Percentiles rank a stretch among this genome's conserved stretches.
phyloP scores from a whole-genome alignment of 2,888 invertebrate species.

The Campoletis raptor region DNA sequence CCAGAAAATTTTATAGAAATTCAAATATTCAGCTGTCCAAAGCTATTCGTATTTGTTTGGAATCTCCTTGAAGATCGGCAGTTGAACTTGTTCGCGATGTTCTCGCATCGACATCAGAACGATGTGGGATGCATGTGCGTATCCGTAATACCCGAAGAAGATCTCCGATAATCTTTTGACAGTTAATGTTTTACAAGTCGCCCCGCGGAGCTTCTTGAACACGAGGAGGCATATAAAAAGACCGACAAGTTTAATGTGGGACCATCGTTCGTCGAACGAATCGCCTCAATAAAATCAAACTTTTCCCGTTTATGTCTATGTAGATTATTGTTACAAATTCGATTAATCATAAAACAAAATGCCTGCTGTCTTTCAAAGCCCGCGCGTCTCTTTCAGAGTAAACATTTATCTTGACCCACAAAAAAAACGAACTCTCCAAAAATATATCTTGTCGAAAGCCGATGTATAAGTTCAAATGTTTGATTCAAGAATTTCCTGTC shows the following conservation, averaged over 20 bases:
- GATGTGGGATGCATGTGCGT: neutral
- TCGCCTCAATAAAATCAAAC: constrained; percentile 24
- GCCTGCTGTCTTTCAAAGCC: neutral
- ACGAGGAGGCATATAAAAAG: neutral
- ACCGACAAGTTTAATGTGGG: constrained; percentile 9
- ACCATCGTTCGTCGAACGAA: constrained; percentile 19
- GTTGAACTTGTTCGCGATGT: neutral
- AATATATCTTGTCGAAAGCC: neutral
- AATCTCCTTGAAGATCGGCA: constrained; percentile 5
- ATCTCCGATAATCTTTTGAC: neutral
- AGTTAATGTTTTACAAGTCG: constrained; percentile 38
- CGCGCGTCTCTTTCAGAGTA: neutral
- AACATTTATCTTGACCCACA: neutral
- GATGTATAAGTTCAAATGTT: neutral
- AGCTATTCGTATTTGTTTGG: neutral
- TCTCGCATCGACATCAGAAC: neutral
- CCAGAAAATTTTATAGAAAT: neutral
- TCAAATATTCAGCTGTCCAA: neutral
- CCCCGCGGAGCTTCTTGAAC: neutral
- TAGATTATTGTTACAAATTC: constrained; percentile 23
- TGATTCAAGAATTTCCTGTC: neutral
- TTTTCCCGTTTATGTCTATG: neutral
- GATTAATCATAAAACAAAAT: constrained; percentile 19
- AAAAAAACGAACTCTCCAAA: neutral
- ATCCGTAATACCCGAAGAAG: neutral